phyloP scores from a whole-genome alignment of 2,888 invertebrate genomes.

The Andrena marginata region DNA sequence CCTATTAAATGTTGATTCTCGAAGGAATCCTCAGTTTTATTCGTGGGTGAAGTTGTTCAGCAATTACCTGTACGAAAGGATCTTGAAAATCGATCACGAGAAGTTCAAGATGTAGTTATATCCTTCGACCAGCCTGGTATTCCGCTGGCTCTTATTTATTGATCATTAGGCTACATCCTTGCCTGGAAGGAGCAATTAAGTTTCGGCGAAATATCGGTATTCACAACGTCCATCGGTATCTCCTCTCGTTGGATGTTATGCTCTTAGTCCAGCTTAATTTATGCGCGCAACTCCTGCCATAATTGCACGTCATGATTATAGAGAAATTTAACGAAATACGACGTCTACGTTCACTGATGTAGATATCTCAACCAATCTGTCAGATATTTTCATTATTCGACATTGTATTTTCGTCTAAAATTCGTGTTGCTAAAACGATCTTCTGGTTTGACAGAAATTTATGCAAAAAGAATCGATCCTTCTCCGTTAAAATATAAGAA shows the following conservation, averaged over 20 bases:
- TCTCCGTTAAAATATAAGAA: no score
- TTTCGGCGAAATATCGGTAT: not conserved
- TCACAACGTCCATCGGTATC: slow-evolving; percentile 12
- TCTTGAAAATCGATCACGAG: not conserved
- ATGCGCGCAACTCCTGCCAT: not conserved
- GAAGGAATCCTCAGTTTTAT: not conserved
- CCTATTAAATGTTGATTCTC: no score
- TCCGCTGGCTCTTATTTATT: not conserved
- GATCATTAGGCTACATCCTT: slow-evolving; percentile 3
- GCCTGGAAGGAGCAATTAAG: slow-evolving; percentile 4
- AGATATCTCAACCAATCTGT: not conserved
- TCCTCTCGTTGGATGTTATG: not conserved
- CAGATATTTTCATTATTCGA: not conserved
- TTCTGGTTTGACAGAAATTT: no score
- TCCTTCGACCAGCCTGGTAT: slow-evolving; percentile 2
- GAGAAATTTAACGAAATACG: not conserved
- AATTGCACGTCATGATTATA: slow-evolving; percentile 15
- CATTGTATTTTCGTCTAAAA: no score
- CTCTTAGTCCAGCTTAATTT: not conserved
- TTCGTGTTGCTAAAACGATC: no score
- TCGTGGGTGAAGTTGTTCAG: not conserved
- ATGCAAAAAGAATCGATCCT: no score
- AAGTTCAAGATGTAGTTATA: not conserved
- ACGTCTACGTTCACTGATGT: not conserved
- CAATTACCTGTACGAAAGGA: slow-evolving; percentile 1